Base-by-base conservation (phyloP, 1,140 invertebrate genomes). In the Galendromus occidentalis region DNA sequence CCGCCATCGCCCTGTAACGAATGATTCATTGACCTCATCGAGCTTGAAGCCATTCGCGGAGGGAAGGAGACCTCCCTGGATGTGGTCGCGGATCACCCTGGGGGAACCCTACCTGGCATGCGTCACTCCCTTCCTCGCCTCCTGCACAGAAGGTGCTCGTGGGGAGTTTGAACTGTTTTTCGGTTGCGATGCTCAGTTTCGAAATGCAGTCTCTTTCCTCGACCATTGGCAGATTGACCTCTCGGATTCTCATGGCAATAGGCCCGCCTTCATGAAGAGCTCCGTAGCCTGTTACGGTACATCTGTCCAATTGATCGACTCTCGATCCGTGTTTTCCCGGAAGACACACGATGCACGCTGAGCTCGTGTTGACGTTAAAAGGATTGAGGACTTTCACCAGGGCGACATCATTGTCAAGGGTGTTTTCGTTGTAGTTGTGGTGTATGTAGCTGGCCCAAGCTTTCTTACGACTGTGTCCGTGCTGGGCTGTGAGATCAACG, bases 401-500 rank as follows among this genome's bases (percentile, higher is more conserved):
- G 0, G 92, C 93, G 68, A 97, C 93, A 72, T 95, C 92, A 72
- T 95, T 94, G 73, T 95, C 91, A 67, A 96, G 77, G 0, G 91
- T 95, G 75, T 93, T 88, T 68, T 87, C 90, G 74, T 96, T 93
- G 77, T 95, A 92, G 75, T 94, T 92, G 71, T 93, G 90, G 74
- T 96, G 91, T 51, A 94, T 93, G 74, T 94, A 94, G 0, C 90
- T 93, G 17, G 88, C 91, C 25, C 86, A 86, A 5, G 93, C 87
- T 20, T 86, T 59, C 22, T 59, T 59, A 2, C 51, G 51, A 17
- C 25, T 29, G 22, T 59, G 51, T 17, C 86, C 87, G 70, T 87
- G 87, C 66, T 72, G 68, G 17, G 84, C 76, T 1, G 88, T 89
- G 65, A 94, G 75, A 76, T 96, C 88, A 72, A 93, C 88, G 73